A percentile compares a stretch with the other conserved stretches of the same genome.
Conservation (phyloP, 2,888 invertebrate genomes). For the Philereme transversata region DNA sequence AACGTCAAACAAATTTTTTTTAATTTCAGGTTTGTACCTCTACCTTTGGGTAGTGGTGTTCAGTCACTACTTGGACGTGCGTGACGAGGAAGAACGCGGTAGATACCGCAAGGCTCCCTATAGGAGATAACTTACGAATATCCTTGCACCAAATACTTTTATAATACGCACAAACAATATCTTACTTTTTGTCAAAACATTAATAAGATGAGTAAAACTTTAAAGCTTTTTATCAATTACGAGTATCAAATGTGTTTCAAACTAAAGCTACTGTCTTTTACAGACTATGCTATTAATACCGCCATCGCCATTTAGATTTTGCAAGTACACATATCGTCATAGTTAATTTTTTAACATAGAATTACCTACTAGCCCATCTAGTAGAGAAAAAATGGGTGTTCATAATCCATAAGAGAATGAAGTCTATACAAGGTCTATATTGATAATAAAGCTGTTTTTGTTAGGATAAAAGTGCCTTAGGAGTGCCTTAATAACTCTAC, state of each 20-base stretch:
- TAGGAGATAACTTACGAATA: conserved; percentile 61
- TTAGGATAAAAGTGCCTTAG: conserved; percentile 22
- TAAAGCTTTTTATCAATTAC: too few species aligned
- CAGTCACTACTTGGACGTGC: conserved; percentile 90
- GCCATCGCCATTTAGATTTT: too few species aligned
- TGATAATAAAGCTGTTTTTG: background rate
- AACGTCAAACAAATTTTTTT: conserved; percentile 8
- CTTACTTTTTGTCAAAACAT: conserved; percentile 2
- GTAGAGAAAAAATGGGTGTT: too few species aligned
- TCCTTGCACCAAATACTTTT: background rate
- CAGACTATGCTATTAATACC: too few species aligned
- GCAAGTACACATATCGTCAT: too few species aligned
- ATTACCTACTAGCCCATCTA: too few species aligned
- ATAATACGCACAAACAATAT: conserved; percentile 12
- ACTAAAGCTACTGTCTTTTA: too few species aligned
- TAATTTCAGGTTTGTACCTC: conserved; percentile 88
- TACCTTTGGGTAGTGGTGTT: conserved; percentile 94
- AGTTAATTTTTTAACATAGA: too few species aligned
- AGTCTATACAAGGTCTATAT: too few species aligned
- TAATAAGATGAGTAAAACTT: background rate
- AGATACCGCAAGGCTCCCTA: conserved; percentile 90
- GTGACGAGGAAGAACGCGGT: conserved; percentile 88
- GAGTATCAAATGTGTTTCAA: too few species aligned
- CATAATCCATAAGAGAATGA: too few species aligned
- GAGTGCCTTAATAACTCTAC: conserved; percentile 25